Evolutionary conservation across 2,113 vertebrate genomes (phyloP).

Genomic region (Vulpes lagopus): DNA sequence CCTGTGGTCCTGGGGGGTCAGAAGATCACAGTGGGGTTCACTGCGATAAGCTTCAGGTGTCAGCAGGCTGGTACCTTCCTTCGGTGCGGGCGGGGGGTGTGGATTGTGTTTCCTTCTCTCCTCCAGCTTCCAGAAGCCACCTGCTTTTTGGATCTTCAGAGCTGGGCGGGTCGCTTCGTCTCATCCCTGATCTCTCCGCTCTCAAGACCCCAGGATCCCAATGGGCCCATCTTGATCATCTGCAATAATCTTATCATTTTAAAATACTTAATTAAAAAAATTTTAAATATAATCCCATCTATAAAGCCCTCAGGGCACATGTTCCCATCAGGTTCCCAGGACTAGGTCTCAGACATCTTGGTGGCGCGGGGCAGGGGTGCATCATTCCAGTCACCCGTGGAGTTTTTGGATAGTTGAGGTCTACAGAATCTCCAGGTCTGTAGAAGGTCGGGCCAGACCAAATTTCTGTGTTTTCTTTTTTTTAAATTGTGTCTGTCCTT

Average conservation of each 20-base stretch:
- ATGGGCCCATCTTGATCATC: not conserved
- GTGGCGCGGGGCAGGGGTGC: too few relatives aligned
- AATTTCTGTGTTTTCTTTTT: not conserved
- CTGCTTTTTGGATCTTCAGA: not conserved
- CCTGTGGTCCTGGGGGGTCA: not conserved
- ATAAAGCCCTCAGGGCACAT: not conserved
- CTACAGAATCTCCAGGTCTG: too few relatives aligned
- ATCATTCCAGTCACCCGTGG: not conserved
- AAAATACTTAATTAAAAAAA: not conserved
- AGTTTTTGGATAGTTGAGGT: not conserved
- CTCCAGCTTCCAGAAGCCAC: not conserved
- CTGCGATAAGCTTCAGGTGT: not conserved
- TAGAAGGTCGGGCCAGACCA: not conserved
- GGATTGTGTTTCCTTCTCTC: not conserved
- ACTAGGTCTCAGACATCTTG: not conserved
- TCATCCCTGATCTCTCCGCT: not conserved
- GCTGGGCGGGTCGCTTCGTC: rapidly evolving
- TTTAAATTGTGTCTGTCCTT: not conserved
- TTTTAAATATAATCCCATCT: too few relatives aligned
- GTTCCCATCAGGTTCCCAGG: not conserved
- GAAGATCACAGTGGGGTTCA: not conserved
- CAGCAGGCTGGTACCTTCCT: not conserved
- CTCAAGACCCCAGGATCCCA: not conserved
- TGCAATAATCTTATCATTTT: rapidly evolving
- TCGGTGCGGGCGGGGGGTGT: too few relatives aligned